Evolutionary conservation across 2,888 invertebrate genomes (phyloP).

Genomic region (Cataglyphis altisquamis): DNA sequence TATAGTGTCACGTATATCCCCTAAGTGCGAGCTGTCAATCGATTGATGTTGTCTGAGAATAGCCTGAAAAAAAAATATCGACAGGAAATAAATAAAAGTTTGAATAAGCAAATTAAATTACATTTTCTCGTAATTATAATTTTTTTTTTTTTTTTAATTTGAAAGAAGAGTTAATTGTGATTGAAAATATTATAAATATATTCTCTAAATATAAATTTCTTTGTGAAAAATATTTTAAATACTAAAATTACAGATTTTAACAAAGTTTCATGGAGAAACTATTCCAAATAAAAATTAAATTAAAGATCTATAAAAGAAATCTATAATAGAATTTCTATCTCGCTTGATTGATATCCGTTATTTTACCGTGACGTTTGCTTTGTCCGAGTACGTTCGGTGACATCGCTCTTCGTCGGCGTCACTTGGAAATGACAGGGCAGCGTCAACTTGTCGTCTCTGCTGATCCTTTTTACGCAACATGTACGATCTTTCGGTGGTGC

Average conservation of each 20-base stretch:
- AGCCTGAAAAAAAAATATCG: conserved; percentile 48
- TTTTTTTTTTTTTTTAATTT: background rate
- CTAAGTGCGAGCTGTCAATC: conserved; percentile 7
- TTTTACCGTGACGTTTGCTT: conserved; percentile 75
- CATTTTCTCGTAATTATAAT: background rate
- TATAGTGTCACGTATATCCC: background rate
- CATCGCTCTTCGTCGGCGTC: conserved; percentile 58
- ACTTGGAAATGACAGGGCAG: conserved; percentile 68
- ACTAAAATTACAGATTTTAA: background rate
- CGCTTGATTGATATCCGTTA: background rate
- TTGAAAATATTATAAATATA: background rate
- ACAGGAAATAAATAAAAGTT: background rate
- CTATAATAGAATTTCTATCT: background rate
- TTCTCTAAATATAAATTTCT: background rate
- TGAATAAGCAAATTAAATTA: background rate
- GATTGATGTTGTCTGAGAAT: conserved; percentile 59
- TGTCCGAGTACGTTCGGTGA: conserved; percentile 73
- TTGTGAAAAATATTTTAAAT: background rate
- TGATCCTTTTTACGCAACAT: conserved; percentile 77
- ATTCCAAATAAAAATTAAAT: background rate
- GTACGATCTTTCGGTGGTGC: conserved; percentile 84
- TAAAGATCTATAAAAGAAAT: background rate
- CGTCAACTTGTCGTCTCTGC: conserved; percentile 72
- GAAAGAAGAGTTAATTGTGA: background rate
- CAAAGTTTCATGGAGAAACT: background rate